phyloP scores from a whole-genome alignment of 2,888 invertebrate genomes.

The Pristionchus maxplancki region DNA sequence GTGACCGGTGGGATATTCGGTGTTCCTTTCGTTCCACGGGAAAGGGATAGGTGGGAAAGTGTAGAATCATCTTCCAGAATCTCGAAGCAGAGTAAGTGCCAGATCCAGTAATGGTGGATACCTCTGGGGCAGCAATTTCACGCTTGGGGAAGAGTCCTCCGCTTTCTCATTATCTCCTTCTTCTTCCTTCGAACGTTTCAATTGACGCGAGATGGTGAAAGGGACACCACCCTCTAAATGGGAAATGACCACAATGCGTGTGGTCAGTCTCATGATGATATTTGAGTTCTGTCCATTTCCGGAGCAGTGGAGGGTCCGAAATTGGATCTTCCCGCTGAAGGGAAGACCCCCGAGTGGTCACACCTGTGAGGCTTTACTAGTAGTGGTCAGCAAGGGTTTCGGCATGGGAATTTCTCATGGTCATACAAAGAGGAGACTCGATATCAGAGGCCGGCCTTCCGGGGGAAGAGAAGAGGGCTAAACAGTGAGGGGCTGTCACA shows the following conservation, averaged over 20 bases:
- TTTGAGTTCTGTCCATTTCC: constrained; percentile 43
- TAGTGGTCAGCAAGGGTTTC: constrained; percentile 8
- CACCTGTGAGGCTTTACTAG: constrained; percentile 22
- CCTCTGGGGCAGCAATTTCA: constrained; percentile 13
- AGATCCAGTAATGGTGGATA: not conserved
- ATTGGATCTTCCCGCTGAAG: not conserved
- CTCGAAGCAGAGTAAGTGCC: not conserved
- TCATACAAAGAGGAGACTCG: not conserved
- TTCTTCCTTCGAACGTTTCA: constrained; percentile 25
- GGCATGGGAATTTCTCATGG: constrained; percentile 23
- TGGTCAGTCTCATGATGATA: constrained; percentile 21
- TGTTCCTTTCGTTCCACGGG: no score
- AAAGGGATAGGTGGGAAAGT: no score
- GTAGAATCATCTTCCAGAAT: no score
- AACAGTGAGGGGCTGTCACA: not conserved
- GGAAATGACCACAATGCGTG: constrained; percentile 40
- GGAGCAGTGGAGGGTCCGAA: not conserved
- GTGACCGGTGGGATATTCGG: not conserved
- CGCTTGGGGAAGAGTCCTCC: not conserved
- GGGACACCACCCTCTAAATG: constrained; percentile 30
- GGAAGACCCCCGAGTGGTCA: constrained; percentile 12
- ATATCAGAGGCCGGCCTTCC: constrained; percentile 21
- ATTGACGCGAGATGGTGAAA: not conserved
- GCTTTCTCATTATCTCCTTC: constrained; percentile 35
- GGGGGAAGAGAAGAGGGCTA: not conserved